These are phyloP conservation scores for Thaleichthys pacificus DNA, from an alignment of 2,797 vertebrate genomes.

Conservation along the genomic window DNA sequence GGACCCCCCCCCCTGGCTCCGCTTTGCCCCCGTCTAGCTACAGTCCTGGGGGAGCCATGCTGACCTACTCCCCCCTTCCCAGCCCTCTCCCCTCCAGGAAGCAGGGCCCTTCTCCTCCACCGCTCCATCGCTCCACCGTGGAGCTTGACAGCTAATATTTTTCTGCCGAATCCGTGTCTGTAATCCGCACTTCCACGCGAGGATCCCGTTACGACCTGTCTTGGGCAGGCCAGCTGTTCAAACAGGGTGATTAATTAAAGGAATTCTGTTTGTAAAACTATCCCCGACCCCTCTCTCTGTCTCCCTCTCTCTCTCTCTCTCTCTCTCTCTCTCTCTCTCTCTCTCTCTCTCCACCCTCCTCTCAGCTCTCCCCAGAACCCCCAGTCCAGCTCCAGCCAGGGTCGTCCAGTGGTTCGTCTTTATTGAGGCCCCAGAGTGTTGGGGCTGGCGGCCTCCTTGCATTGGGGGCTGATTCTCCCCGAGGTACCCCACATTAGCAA, in stretches of 20 bases:
- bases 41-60: constrained; percentile 55
- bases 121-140: constrained; percentile 54
- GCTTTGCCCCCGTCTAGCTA: constrained; percentile 44
- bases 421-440: constrained; percentile 61
- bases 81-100: constrained; percentile 71
- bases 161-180: constrained; percentile 74
- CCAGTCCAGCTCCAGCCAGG: constrained; percentile 34
- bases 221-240: constrained; percentile 92
- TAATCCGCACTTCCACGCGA: constrained; percentile 77
- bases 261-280: constrained; percentile 97
- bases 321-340: too few relatives aligned
- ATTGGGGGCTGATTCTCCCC: constrained; percentile 63
- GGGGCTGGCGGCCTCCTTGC: constrained; percentile 59
- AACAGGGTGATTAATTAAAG: constrained; percentile 99
- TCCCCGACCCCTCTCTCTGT: constrained; percentile 50
- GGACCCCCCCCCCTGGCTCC: constrained; percentile 17
- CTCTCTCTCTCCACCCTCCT: too few relatives aligned
- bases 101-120: constrained; percentile 68
- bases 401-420: constrained; percentile 48
- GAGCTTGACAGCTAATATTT: constrained; percentile 80
- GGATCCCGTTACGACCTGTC: constrained; percentile 79
- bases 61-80: constrained; percentile 40
- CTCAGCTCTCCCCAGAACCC: constrained; percentile 52
- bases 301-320: constrained; percentile 26
- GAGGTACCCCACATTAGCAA: constrained; percentile 71